Base-by-base conservation (phyloP, 2,888 invertebrate genomes). In the Drosophila meridiana region DNA sequence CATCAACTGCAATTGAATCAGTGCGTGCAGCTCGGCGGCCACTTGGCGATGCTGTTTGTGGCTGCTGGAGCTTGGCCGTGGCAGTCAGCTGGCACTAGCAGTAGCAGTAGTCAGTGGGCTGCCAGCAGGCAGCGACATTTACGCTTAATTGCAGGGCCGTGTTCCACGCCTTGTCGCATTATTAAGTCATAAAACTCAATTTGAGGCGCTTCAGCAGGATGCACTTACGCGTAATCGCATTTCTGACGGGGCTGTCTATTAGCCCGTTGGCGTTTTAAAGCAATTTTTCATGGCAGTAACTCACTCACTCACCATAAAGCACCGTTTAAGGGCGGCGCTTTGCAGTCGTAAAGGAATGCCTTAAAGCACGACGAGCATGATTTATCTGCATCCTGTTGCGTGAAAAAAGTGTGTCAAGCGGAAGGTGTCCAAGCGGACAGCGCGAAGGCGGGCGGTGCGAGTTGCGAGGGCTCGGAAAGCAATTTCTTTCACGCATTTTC, bases 171-270 rank as follows among this genome's bases (percentile, higher is more conserved):
- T 43, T 61, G 58, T 13, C 69, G 52, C 76, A 89, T 83, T 83
- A 87, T 79, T 77, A 72, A 82, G 86, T 69, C 81, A 88, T 87
- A 85, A 78, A 88, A 90, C 75, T 76, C 83, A 83, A 90, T 85
- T 88, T 77, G 69, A 83, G 73, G 55, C 52, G 63, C 62, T 80
- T 82, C 59, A 88, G 70, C 64, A 65, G 79, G 71, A 78, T 79
- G 84, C 84, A 84, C 76, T 87, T 89, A 76, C 65, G 64, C 52
- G 66, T 66, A 76, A 80, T 78, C 74, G 69, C 60, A 73, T 70
- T 78, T 63, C 69, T 36, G 53, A 53, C 56, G n/a, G 48, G 14
- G n/a, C 58, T 82, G 69, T 66, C 72, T 79, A 69, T 79, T 74
- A 69, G 85, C 65, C 69, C 20, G 55, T 53, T 69, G 69, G 53